Evolutionary conservation across 2,113 vertebrate species (phyloP).

Genomic region (Diadophis punctatus): DNA sequence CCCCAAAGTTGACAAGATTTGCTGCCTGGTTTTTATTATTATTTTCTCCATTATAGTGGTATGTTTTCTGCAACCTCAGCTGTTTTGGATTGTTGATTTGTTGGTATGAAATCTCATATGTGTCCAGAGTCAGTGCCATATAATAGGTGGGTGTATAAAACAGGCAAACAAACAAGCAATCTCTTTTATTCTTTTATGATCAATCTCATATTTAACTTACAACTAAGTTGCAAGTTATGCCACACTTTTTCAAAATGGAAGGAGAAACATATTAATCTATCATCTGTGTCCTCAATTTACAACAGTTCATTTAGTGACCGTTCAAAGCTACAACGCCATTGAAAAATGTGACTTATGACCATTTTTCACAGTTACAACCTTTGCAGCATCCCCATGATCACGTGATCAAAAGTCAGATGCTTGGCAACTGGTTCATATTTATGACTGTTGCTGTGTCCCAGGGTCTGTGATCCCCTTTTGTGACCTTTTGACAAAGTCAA

Average conservation of each 20-base stretch:
- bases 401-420: no score
- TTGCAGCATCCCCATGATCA: no score
- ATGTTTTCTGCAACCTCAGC: background rate
- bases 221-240: background rate
- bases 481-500: background rate
- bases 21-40: background rate
- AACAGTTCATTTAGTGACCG: background rate
- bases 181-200: background rate
- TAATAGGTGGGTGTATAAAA: background rate
- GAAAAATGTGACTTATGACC: background rate
- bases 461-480: background rate
- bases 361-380: background rate
- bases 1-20: background rate
- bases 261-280: background rate
- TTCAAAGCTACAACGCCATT: background rate
- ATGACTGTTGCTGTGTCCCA: background rate
- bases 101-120: background rate
- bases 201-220: background rate
- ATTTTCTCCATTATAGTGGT: background rate
- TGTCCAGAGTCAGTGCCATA: background rate
- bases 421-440: background rate
- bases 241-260: background rate
- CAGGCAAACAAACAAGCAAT: background rate
- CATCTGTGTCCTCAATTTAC: background rate
- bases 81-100: background rate